A percentile compares a stretch with the other conserved stretches of the same genome.
Evolutionary conservation across 53 echinoderm and acorn worm genomes (phyloP).

Genomic region (Echinometra lucunter): DNA sequence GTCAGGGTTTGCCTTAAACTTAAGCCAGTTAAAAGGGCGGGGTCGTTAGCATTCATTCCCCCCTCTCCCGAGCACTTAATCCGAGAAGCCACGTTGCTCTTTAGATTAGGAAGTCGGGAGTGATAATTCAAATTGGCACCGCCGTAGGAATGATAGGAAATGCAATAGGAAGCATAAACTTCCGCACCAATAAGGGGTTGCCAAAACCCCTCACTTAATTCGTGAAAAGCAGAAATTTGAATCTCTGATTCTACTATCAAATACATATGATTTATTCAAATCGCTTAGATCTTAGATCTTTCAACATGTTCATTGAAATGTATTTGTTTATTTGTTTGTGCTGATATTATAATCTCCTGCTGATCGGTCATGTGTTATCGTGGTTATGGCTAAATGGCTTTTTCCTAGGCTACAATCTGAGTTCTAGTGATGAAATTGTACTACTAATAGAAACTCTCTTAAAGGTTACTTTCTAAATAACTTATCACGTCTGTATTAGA

Average conservation of each 20-base stretch:
- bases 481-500: too few species aligned
- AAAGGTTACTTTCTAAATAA: too few species aligned
- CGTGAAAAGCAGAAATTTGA: not conserved
- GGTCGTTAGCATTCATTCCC: not conserved
- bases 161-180: not conserved
- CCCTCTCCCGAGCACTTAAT: not conserved
- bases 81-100: constrained; percentile 23
- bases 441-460: too few species aligned
- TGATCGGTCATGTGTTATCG: too few species aligned
- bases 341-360: too few species aligned
- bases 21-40: constrained; percentile 22
- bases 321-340: too few species aligned
- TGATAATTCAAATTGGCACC: constrained; percentile 17
- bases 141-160: not conserved
- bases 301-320: too few species aligned
- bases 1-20: not conserved
- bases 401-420: too few species aligned
- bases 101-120: constrained; percentile 15
- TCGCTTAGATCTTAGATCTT: too few species aligned
- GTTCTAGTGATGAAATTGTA: too few species aligned
- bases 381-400: too few species aligned
- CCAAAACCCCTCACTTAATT: not conserved
- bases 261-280: too few species aligned
- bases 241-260: not conserved
- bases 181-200: not conserved